A percentile compares a stretch with the other conserved stretches of the same genome.
Evolutionary conservation across 2,888 invertebrate genomes (phyloP).

Genomic region (Cephus pygmeus): DNA sequence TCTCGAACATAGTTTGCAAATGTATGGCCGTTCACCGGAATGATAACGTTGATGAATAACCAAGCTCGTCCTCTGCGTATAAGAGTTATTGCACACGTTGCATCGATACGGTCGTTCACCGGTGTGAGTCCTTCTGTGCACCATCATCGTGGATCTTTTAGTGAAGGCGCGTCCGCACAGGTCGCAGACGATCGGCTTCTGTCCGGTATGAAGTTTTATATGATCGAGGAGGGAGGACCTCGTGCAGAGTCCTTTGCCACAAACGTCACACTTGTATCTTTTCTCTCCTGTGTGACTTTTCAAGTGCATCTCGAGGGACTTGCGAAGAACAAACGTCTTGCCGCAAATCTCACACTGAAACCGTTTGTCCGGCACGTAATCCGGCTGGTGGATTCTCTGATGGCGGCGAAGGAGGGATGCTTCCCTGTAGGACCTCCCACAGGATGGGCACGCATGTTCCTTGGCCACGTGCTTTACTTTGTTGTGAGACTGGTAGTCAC

Average conservation of each 20-base stretch:
- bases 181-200: slow-evolving; percentile 48
- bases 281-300: slow-evolving; percentile 62
- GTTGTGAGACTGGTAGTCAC: slow-evolving; percentile 17
- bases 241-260: slow-evolving; percentile 47
- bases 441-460: slow-evolving; percentile 9
- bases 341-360: slow-evolving; percentile 65
- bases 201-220: slow-evolving; percentile 48
- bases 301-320: slow-evolving; percentile 60
- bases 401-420: slow-evolving; percentile 4
- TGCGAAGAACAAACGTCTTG: slow-evolving; percentile 58
- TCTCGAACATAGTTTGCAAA: slow-evolving; percentile 7
- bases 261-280: slow-evolving; percentile 43
- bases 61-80: slow-evolving; percentile 43
- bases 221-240: slow-evolving; percentile 50
- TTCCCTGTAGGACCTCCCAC: slow-evolving; percentile 4
- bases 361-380: slow-evolving; percentile 40
- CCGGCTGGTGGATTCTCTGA: slow-evolving; percentile 12
- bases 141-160: slow-evolving; percentile 45
- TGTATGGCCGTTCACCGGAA: slow-evolving; percentile 17
- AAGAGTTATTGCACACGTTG: slow-evolving; percentile 48
- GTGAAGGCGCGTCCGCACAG: slow-evolving; percentile 51
- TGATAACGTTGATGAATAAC: slow-evolving; percentile 20
- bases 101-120: slow-evolving; percentile 55
- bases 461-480: slow-evolving; percentile 6
- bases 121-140: slow-evolving; percentile 51